Percentiles rank a stretch among this genome's conserved stretches.
Evolutionary conservation across 2,113 vertebrate species (phyloP).

Genomic region (Eptesicus fuscus): DNA sequence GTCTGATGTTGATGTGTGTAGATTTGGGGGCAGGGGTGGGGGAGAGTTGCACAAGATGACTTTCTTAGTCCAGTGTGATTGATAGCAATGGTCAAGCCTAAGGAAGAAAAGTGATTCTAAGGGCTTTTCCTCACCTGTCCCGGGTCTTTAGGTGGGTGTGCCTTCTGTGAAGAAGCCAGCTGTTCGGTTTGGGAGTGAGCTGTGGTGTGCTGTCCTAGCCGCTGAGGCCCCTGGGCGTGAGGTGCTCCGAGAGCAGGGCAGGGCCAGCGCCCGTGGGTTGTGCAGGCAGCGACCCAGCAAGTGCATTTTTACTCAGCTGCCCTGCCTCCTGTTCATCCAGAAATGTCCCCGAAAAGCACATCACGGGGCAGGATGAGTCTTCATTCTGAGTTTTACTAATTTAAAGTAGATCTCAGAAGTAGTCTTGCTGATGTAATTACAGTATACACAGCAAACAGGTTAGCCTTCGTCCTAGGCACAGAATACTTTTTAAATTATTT

Average conservation of each 20-base stretch:
- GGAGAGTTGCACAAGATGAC: neutral
- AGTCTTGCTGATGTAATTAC: neutral
- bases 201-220: neutral
- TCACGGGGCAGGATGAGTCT: neutral
- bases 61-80: neutral
- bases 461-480: neutral
- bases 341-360: neutral
- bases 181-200: neutral
- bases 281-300: neutral
- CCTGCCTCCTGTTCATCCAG: neutral
- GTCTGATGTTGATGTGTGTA: neutral
- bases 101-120: neutral
- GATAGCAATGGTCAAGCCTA: neutral
- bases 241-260: neutral
- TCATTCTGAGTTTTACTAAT: neutral
- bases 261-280: no score
- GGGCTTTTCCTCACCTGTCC: neutral
- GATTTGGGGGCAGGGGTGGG: neutral
- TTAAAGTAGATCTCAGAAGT: neutral
- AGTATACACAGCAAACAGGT: neutral
- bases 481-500: neutral
- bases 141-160: neutral
- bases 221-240: neutral
- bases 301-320: neutral
- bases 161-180: neutral